Evolutionary conservation across 1,140 invertebrate genomes (phyloP).

Genomic region (Ips typographus): DNA sequence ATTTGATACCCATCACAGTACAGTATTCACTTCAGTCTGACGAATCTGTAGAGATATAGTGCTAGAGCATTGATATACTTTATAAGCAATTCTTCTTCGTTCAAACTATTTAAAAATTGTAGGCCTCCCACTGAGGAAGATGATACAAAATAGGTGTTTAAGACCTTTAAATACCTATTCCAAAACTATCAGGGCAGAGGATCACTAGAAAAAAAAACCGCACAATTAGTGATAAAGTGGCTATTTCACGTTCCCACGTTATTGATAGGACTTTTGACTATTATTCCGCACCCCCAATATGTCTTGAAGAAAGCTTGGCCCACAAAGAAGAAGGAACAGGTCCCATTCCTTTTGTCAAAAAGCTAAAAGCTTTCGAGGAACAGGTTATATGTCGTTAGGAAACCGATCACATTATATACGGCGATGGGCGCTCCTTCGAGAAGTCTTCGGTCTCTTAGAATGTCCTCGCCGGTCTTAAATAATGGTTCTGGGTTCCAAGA

Average conservation of each 20-base stretch:
- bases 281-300: conserved; percentile 17
- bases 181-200: neutral
- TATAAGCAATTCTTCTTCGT: too few species aligned
- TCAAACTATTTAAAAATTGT: too few species aligned
- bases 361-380: conserved; percentile 27
- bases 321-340: conserved; percentile 17
- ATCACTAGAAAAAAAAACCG: conserved; percentile 6
- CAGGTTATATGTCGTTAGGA: conserved; percentile 20
- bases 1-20: too few species aligned
- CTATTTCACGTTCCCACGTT: conserved; percentile 25
- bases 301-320: conserved; percentile 20
- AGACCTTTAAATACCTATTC: too few species aligned
- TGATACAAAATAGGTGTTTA: too few species aligned
- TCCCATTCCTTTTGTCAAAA: conserved; percentile 21
- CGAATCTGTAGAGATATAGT: too few species aligned
- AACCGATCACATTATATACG: conserved; percentile 20
- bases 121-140: too few species aligned
- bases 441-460: neutral
- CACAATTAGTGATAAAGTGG: conserved; percentile 30
- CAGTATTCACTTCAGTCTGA: too few species aligned
- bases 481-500: conserved; percentile 23
- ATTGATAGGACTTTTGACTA: conserved; percentile 20
- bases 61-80: too few species aligned
- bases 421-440: neutral
- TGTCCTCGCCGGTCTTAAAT: conserved; percentile 6